These are phyloP conservation scores for Atethmia centrago DNA, from an alignment of 2,888 invertebrate genomes.

Conservation along the genomic window DNA sequence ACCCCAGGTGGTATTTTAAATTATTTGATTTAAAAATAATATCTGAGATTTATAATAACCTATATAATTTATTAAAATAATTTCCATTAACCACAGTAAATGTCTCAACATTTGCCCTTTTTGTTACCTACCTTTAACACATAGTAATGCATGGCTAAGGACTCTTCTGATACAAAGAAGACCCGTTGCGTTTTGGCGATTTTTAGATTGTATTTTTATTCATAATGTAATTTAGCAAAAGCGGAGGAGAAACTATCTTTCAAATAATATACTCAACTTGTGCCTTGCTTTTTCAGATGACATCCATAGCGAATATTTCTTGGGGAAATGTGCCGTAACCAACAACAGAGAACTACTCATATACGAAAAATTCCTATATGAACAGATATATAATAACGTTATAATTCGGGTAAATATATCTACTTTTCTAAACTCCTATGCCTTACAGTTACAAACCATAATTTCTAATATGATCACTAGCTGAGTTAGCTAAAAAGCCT, in stretches of 20 bases:
- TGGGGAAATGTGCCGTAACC: background rate
- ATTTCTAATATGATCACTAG: background rate
- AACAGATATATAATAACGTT: background rate
- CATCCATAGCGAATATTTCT: conserved; percentile 20
- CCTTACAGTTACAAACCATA: background rate
- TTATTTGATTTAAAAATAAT: background rate
- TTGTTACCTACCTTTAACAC: background rate
- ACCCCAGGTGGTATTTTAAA: background rate
- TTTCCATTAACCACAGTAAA: background rate
- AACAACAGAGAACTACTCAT: fast-evolving
- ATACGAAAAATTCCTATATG: background rate
- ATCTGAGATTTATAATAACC: background rate
- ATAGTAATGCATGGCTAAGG: no score
- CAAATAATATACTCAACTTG: background rate
- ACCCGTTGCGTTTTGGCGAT: background rate
- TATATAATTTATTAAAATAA: background rate
- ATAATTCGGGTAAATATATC: conserved; percentile 15
- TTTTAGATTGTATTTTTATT: background rate
- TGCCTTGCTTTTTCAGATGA: conserved; percentile 18
- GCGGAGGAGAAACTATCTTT: background rate
- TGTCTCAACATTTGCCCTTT: background rate
- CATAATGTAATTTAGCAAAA: background rate
- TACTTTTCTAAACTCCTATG: background rate
- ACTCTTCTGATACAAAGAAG: background rate
- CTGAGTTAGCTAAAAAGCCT: background rate